Evolutionary conservation across 2,797 vertebrate species (phyloP), one percentile per base, ranked within the genome.

Genomic region (Alcedo atthis): DNA sequence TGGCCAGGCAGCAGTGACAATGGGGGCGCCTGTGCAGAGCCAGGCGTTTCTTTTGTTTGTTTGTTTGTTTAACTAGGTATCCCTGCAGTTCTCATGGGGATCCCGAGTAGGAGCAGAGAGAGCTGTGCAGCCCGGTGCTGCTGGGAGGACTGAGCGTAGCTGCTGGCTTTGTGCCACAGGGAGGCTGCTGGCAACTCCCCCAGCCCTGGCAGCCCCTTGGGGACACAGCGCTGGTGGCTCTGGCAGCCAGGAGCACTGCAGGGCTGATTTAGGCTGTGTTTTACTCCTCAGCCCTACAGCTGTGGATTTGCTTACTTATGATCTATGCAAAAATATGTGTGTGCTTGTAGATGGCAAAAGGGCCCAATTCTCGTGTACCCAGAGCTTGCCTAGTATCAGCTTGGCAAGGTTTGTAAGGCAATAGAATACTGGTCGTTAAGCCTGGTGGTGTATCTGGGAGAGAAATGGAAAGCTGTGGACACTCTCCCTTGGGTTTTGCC

Each of bases 211-310:
- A 87, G 58, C n/a, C 42, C 1, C 0, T 3, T 16, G 67, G 28
- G 32, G 10, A 20, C 21, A 6, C 25, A 4, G 68, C 0, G 0
- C 13, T 3, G 7, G 64, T 35, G 51, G 57, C 37, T 77, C 49
- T 42, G 40, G 45, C 51, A 37, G 33, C 61, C 53, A 40, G 28
- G 53, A 3, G 2, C n/a, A 6, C 62, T 45, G 70, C 55, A 73
- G 73, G 12, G 8, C 7, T 33, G 35, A 8, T 10, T 53, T 32
- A 49, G 45, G 55, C 40, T 61, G 46, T 1, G 0, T 48, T 82
- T 64, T 37, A 9, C 30, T 70, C n/a, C 51, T 69, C 32, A 67
- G 66, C 62, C 12, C 2, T 40, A 3, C 4, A 15, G 8, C 0
- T 22, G 6, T 37, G 5, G 49, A 5, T 30, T 46, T 77, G 20